These are phyloP conservation scores for Ditula angustiorana DNA, from an alignment of 2,888 invertebrate species.

Conservation along the genomic window DNA sequence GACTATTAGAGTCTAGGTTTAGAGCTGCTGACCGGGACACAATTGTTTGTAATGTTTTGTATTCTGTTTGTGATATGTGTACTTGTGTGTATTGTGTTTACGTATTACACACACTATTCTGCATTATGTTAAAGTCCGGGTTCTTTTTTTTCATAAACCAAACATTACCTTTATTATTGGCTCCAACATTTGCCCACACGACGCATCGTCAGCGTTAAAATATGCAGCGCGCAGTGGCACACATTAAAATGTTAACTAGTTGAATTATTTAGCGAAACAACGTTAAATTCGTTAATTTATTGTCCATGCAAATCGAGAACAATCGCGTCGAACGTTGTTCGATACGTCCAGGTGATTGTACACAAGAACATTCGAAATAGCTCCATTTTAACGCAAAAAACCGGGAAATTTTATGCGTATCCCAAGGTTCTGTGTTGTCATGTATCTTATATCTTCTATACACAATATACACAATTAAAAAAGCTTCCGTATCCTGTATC, in stretches of 20 bases:
- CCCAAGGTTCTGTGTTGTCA: too few relatives aligned
- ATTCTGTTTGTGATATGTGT: too few relatives aligned
- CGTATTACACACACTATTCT: too few relatives aligned
- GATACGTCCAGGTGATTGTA: not conserved
- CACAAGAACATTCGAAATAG: not conserved
- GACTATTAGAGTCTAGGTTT: too few relatives aligned
- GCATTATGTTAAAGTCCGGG: too few relatives aligned
- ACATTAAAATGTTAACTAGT: slow-evolving; percentile 31
- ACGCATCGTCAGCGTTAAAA: slow-evolving; percentile 1
- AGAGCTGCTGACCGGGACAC: too few relatives aligned
- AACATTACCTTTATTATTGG: not conserved
- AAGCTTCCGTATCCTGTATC: too few relatives aligned
- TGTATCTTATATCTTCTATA: too few relatives aligned
- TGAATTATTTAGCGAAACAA: slow-evolving; percentile 34
- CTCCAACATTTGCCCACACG: not conserved
- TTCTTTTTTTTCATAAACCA: not conserved
- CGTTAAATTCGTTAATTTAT: slow-evolving; percentile 19
- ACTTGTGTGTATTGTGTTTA: too few relatives aligned
- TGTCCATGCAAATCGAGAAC: slow-evolving; percentile 8
- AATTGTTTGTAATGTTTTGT: too few relatives aligned
- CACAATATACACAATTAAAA: too few relatives aligned
- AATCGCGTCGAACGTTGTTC: not conserved
- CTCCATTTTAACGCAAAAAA: not conserved
- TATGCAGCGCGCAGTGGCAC: slow-evolving; percentile 15
- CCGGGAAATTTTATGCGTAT: too few relatives aligned